Evolutionary conservation across 2,888 invertebrate species (phyloP).

Genomic region (Cryptosula pallasiana): DNA sequence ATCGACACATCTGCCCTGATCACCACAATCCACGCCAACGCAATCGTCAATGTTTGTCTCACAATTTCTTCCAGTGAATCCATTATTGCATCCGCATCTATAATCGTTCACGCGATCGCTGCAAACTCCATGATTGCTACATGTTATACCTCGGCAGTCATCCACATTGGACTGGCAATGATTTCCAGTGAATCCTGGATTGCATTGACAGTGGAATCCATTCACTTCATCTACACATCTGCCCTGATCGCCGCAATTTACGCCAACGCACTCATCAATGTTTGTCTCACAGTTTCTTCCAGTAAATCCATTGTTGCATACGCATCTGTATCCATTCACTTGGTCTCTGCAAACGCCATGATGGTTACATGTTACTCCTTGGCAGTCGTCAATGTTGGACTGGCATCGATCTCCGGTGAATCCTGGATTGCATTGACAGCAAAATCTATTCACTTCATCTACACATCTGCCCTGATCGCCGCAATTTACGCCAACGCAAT

Average conservation of each 20-base stretch:
- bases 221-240: background rate
- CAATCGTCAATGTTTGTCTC: constrained; percentile 8
- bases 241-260: background rate
- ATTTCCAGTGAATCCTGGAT: background rate
- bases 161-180: background rate
- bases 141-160: background rate
- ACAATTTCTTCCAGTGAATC: background rate
- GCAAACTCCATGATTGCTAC: background rate
- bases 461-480: background rate
- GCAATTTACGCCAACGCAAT: background rate
- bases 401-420: background rate
- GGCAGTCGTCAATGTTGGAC: background rate
- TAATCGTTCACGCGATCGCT: background rate
- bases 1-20: background rate
- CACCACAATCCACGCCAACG: background rate
- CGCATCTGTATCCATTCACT: background rate
- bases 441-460: background rate
- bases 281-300: background rate
- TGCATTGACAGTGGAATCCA: background rate
- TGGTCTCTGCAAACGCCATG: background rate
- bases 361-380: background rate
- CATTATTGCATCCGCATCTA: background rate
- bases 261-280: constrained; percentile 4
- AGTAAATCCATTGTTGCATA: background rate
- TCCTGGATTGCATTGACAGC: background rate